Conservation (phyloP, 2,113 vertebrate genomes). For the Phalacrocorax aristotelis region DNA sequence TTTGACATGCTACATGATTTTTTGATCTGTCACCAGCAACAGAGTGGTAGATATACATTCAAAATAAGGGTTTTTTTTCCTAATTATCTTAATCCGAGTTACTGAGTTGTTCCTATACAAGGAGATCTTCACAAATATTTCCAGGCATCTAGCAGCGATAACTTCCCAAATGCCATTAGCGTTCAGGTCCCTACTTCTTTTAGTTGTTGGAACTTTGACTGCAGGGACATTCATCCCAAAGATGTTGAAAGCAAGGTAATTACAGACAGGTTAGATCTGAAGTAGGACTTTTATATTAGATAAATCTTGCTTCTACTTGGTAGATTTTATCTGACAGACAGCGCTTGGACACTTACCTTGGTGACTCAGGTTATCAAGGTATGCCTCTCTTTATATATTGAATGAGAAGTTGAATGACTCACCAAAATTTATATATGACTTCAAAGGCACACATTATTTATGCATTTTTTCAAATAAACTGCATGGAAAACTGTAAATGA, state of each 20-base stretch:
- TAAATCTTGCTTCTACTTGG: neutral
- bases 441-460: slow-evolving; percentile 63
- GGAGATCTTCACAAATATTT: neutral
- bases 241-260: neutral
- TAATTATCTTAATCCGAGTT: neutral
- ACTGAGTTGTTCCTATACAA: neutral
- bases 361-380: slow-evolving; percentile 1
- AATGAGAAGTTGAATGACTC: slow-evolving; percentile 43
- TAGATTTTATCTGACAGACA: neutral
- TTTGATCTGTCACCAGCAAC: neutral
- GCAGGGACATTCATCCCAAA: neutral
- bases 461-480: slow-evolving; percentile 67
- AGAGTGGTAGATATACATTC: neutral
- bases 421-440: slow-evolving; percentile 53
- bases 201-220: neutral
- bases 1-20: neutral
- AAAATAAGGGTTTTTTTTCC: neutral
- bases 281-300: neutral
- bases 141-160: neutral
- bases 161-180: neutral
- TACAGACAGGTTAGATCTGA: neutral
- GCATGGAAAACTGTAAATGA: slow-evolving; percentile 69
- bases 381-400: slow-evolving; percentile 3
- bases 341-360: neutral
- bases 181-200: neutral